Percentiles rank a stretch among this genome's conserved stretches.
Evolutionary conservation across 2,888 invertebrate genomes (phyloP).

Genomic region (Pasiphila rectangulata): DNA sequence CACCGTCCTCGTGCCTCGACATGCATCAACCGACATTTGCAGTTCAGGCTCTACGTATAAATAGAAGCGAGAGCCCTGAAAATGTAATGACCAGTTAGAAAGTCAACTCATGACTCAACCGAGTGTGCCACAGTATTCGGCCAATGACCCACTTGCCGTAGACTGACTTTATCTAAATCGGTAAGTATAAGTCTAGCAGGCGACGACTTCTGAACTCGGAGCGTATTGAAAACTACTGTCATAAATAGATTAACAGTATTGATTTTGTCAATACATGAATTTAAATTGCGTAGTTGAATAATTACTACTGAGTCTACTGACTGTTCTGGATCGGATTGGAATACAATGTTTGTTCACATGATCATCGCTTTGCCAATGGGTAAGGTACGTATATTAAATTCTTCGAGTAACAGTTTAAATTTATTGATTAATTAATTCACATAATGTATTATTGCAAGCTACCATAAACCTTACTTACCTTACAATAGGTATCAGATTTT

Average conservation of each 20-base stretch:
- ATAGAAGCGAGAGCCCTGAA: conserved; percentile 35
- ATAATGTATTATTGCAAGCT: too few species aligned
- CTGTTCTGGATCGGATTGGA: too few species aligned
- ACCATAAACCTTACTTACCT: too few species aligned
- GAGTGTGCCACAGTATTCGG: conserved; percentile 60
- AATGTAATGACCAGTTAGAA: conserved; percentile 52
- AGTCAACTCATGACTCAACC: conserved; percentile 63
- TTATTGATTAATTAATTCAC: too few species aligned
- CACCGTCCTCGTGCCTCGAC: conserved; percentile 54
- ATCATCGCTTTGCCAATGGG: too few species aligned
- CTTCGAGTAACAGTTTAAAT: too few species aligned
- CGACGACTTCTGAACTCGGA: conserved; percentile 4
- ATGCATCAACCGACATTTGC: conserved; percentile 46
- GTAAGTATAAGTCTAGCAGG: conserved; percentile 20
- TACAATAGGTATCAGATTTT: too few species aligned
- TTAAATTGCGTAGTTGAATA: too few species aligned
- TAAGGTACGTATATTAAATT: too few species aligned
- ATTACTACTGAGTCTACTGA: too few species aligned
- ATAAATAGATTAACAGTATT: conserved; percentile 5
- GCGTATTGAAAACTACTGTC: conserved; percentile 4
- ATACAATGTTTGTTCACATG: too few species aligned
- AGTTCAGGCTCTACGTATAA: conserved; percentile 24
- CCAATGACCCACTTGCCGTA: conserved; percentile 70
- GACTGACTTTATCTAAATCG: conserved; percentile 38
- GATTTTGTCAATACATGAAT: background rate